Evolutionary conservation across 2,113 vertebrate species (phyloP).

Genomic region (Pongo pygmaeus): DNA sequence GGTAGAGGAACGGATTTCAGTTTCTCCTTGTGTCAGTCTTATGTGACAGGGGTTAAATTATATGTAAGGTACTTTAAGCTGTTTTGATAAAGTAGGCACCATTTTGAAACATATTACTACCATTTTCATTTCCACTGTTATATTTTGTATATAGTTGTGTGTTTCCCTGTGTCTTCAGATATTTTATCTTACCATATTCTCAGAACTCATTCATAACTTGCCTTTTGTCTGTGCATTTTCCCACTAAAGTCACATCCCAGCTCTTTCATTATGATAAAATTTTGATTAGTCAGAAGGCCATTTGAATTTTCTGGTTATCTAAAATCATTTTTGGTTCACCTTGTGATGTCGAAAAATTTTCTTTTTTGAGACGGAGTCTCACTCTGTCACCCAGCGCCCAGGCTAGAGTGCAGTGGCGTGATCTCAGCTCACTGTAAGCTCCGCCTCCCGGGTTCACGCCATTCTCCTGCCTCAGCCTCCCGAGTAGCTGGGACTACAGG

Average conservation of each 20-base stretch:
- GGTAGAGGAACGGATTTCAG: not conserved
- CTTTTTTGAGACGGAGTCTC: not conserved
- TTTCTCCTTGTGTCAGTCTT: not conserved
- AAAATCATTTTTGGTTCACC: conserved; percentile 39
- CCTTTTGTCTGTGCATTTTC: not conserved
- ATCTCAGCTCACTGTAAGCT: too few relatives aligned
- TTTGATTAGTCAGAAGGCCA: conserved; percentile 42
- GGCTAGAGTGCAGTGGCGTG: too few relatives aligned
- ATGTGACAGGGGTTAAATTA: not conserved
- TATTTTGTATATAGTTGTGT: not conserved
- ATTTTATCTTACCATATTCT: not conserved
- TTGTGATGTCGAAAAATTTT: conserved; percentile 32
- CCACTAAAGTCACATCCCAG: not conserved
- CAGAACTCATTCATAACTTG: not conserved
- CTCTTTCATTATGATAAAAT: not conserved
- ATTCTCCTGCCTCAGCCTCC: too few relatives aligned
- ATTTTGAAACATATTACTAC: not conserved
- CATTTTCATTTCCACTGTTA: not conserved
- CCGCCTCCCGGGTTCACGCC: too few relatives aligned
- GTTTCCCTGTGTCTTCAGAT: not conserved
- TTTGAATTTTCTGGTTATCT: conserved; percentile 52
- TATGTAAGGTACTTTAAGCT: not conserved
- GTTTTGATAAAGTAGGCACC: not conserved
- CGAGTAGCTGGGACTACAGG: too few relatives aligned
- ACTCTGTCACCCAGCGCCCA: too few relatives aligned